These are phyloP conservation scores for Danio jaintianensis DNA, from an alignment of 2,797 vertebrate species.

Conservation along the genomic window DNA sequence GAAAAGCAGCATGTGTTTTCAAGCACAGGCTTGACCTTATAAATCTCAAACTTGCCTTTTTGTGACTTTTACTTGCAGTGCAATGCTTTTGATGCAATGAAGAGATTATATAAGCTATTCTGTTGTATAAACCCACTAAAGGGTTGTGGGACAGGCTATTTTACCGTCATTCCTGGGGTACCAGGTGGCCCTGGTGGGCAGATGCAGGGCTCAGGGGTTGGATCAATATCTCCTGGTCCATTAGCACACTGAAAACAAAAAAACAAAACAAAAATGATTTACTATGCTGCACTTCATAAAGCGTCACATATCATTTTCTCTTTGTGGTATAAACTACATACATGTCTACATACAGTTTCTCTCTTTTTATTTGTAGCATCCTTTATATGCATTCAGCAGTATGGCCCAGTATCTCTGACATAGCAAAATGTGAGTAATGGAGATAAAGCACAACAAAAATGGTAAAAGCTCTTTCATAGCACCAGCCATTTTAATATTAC, in stretches of 20 bases:
- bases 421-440: constrained; percentile 10
- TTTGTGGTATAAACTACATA: neutral
- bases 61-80: constrained; percentile 46
- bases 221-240: constrained; percentile 85
- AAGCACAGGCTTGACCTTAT: constrained; percentile 68
- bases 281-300: constrained; percentile 9
- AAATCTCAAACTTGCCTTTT: constrained; percentile 67
- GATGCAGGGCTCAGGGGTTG: constrained; percentile 87
- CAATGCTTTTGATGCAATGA: constrained; percentile 54
- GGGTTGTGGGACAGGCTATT: constrained; percentile 46
- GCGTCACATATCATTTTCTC: neutral
- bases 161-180: constrained; percentile 87
- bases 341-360: no score
- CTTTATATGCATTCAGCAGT: constrained; percentile 21
- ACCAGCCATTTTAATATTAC: neutral
- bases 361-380: constrained; percentile 13
- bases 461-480: neutral
- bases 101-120: constrained; percentile 40
- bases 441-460: neutral
- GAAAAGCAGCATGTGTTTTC: constrained; percentile 47
- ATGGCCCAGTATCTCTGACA: constrained; percentile 34
- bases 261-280: neutral
- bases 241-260: constrained; percentile 85
- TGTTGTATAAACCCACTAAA: neutral
- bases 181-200: constrained; percentile 91